Evolutionary conservation across 1,140 invertebrate genomes (phyloP), one percentile per base, ranked within the genome.

Genomic region (Camponotus floridanus): DNA sequence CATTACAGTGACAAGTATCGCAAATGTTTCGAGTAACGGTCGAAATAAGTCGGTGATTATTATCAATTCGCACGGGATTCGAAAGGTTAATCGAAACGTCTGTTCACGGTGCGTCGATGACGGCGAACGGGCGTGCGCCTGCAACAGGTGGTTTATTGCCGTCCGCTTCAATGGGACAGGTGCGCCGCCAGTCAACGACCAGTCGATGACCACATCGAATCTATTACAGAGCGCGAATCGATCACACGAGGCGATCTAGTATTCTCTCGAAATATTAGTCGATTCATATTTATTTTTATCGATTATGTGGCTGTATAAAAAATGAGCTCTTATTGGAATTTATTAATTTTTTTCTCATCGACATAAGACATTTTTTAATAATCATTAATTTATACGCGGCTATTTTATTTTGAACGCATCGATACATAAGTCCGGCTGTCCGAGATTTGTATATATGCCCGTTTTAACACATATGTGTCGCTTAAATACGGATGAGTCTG

Each of bases 61-160:
- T 74, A 61, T 11, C 21, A 73, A 81, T 73, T 81, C 36, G 51
- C 39, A 45, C 39, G 42, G 18, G 48, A 51, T 1, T n/a, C 45
- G 26, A 89, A 89, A 86, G 70, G 70, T 88, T 80, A 86, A 89
- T 89, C 21, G 48, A 86, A 70, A 80, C 70, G 21, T 64, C 62
- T 70, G 78, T 78, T 71, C 48, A 51, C 36, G 15, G 26, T 26
- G 68, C 11, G 3, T 65, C 5, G 70, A 48, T 85, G 45, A 71
- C 42, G 61, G 64, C 61, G 62, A 79, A 74, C 68, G 68, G 48
- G 39, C 59, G 73, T 57, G 45, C 55, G 74, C 42, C 45, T 70
- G 87, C 85, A 88, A 78, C 87, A 88, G 85, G 85, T 88, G 65
- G 85, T 55, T 73, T 83, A 74, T 74, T 73, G 61, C 31, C 67